Base-by-base conservation (phyloP, 2,888 invertebrate species). In the Hirtodrosophila confusa region DNA sequence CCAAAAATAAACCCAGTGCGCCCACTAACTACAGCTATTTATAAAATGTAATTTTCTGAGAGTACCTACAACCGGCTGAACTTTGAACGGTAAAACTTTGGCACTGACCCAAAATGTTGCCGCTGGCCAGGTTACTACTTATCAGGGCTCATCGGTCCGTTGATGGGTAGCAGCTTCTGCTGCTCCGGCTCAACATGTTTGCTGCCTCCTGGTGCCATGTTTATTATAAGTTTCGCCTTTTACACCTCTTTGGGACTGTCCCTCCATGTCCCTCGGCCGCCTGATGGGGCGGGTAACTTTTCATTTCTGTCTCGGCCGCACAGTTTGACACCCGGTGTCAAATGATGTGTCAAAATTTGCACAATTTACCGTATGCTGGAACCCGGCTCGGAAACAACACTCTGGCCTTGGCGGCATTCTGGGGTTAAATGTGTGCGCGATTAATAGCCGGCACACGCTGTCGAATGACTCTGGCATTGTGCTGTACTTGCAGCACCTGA, bases 321-420 rank as follows among this genome's bases (percentile, higher is more conserved):
- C 61, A 64, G 69, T 77, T 80, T 86, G 84, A 84, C 88, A 83
- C 77, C 64, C 77, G 71, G 77, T 88, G 88, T 89, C 89, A 89
- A 89, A 89, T 88, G 87, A 88, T 85, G 88, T 88, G 87, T 89
- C 87, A 88, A 89, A 89, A 87, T 86, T 77, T 79, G 79, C 79
- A 75, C 75, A 86, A 88, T 86, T 77, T 89, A 88, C 77, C 71
- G 73, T 77, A 70, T 75, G 76, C 70, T 69, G 63, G 73, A 71
- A 51, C 61, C 58, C 49, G 56, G 60, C 40, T 39, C 29, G 33
- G 29, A 39, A 35, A 40, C 67, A 66, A 54, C 61, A 45, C 47
- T 48, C 45, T 35, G 45, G 24, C 31, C 24, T 12, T 11, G 9
- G n/a, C 11, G 17, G 47, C 47, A 12, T 49, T 44, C 29, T 62